phyloP scores from a whole-genome alignment of 2,888 invertebrate genomes.

The Heliconius sara region DNA sequence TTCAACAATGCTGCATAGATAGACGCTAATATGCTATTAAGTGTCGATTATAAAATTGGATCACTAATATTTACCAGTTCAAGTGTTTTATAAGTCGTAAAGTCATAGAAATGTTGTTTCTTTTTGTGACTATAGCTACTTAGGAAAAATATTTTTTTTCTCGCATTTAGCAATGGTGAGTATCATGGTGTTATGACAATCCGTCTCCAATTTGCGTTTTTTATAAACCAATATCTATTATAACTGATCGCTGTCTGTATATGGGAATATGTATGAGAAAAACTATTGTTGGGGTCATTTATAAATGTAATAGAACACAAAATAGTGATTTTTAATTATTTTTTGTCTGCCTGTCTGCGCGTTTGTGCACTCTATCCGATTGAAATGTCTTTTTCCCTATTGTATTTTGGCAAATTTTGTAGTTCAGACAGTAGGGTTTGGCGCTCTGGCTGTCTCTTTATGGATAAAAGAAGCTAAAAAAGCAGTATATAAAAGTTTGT shows the following conservation, averaged over 20 bases:
- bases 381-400: too few species aligned
- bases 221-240: too few species aligned
- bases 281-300: too few species aligned
- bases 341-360: too few species aligned
- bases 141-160: not conserved
- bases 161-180: not conserved
- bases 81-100: not conserved
- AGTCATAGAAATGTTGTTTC: not conserved
- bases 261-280: too few species aligned
- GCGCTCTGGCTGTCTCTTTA: not conserved
- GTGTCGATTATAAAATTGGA: constrained; percentile 5
- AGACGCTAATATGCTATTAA: constrained; percentile 10
- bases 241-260: too few species aligned
- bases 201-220: too few species aligned
- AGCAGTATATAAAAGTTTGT: not conserved
- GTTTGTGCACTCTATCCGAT: too few species aligned
- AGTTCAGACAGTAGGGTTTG: too few species aligned
- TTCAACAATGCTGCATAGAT: not conserved
- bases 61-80: not conserved
- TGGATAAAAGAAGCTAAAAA: not conserved
- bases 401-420: too few species aligned
- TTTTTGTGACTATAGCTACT: not conserved
- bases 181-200: not conserved
- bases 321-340: too few species aligned
- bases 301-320: too few species aligned